A percentile compares a stretch with the other conserved stretches of the same genome.
Conservation (phyloP, 2,888 invertebrate species). For the Alviniconcha strummeri region DNA sequence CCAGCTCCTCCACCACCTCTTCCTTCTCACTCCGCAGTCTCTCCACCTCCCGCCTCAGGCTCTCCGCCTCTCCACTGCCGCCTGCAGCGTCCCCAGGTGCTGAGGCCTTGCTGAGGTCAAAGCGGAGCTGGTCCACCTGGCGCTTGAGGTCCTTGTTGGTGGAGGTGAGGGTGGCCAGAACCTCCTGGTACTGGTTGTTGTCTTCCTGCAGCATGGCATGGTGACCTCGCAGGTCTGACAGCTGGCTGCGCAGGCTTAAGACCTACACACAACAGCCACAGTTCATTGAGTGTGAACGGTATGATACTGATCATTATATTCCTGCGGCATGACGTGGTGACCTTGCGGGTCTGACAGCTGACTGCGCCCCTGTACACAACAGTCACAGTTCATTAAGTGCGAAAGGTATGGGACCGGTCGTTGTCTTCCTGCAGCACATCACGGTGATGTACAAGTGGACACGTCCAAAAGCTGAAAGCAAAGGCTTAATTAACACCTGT, state of each 20-base stretch:
- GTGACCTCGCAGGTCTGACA: conserved; percentile 41
- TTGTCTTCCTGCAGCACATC: too few species aligned
- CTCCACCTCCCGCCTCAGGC: conserved; percentile 35
- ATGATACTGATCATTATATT: conserved; percentile 43
- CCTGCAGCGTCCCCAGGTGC: background rate
- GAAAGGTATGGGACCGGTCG: too few species aligned
- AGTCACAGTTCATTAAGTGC: too few species aligned
- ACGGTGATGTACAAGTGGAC: too few species aligned
- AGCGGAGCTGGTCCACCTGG: conserved; percentile 43
- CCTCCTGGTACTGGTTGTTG: conserved; percentile 40
- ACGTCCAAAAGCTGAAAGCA: too few species aligned
- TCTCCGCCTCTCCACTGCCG: conserved; percentile 34
- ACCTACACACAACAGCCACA: background rate
- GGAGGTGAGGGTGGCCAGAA: conserved; percentile 36
- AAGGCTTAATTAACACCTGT: too few species aligned
- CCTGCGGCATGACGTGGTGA: conserved; percentile 42
- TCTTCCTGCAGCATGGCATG: conserved; percentile 43
- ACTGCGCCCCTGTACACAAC: background rate
- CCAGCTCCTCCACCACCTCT: conserved; percentile 42
- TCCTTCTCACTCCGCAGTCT: conserved; percentile 40
- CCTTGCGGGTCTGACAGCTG: conserved; percentile 40
- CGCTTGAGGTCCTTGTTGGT: conserved; percentile 44
- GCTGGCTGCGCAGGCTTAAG: conserved; percentile 36
- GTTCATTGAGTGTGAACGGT: too few species aligned
- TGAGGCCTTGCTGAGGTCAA: conserved; percentile 33